Base-by-base conservation (phyloP, 2,888 invertebrate genomes). In the Torymus tubicola region DNA sequence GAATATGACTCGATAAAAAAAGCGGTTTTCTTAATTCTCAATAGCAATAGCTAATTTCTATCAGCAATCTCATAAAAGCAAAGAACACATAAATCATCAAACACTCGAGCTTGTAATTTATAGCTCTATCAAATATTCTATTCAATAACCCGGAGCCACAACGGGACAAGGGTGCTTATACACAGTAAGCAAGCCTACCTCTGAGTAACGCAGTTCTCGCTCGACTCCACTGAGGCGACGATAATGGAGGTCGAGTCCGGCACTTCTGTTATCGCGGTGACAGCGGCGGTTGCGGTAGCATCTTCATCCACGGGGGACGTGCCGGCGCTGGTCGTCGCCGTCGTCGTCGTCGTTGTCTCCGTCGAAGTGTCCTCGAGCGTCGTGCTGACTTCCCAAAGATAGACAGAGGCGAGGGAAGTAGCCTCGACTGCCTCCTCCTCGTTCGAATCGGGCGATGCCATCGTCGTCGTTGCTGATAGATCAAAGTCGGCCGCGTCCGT, bases 401-500 rank as follows among this genome's bases (percentile, higher is more conserved):
- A 63, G 67, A 68, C 53, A 18, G 70, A 14, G 42, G 42, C n/a
- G 57, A 68, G 61, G 14, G 74, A 64, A 55, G 71, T 70, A 2
- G 67, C n/a, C 53, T 61, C 77, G 31, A 13, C 31, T 10, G 42
- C n/a, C 5, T 55, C 70, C 61, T 57, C 57, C 55, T 50, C 58
- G 57, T 52, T 55, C 16, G 75, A 14, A 2, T 74, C 80, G 52
- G 11, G 42, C 50, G 18, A 81, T 72, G 18, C 64, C 50, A 74
- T 57, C 8, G 82, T 83, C 55, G 85, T 72, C 63, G 77, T 53
- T 8, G 80, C 79, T 52, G 85, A 63, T 24, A 53, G 52, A 42
- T 84, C 85, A 52, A 71, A 13, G 4, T 78, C 78, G 69, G 79
- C 76, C 71, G 84, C 67, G 52, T 84, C 84, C 16, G 77, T 71